phyloP scores from a whole-genome alignment of 2,888 invertebrate species.

The Artemia sp. region DNA sequence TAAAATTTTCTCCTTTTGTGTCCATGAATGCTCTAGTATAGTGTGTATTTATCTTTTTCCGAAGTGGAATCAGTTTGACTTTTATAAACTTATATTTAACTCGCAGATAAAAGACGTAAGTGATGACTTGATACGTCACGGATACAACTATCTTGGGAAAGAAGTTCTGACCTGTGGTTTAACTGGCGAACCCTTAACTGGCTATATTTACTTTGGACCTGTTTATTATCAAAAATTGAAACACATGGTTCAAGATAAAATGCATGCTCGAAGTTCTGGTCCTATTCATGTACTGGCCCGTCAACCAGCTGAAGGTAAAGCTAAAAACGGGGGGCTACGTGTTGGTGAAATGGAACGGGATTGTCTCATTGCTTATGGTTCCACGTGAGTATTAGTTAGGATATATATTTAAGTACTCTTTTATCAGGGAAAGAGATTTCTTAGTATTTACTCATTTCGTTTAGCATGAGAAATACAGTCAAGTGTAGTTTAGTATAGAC shows the following conservation, averaged over 20 bases:
- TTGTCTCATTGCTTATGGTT: slow-evolving; percentile 8
- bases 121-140: slow-evolving; percentile 65
- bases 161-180: slow-evolving; percentile 91
- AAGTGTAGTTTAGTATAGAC: no score
- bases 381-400: neutral
- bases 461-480: no score
- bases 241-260: slow-evolving; percentile 14
- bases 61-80: neutral
- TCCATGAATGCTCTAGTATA: neutral
- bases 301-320: slow-evolving; percentile 1
- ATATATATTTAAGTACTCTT: no score
- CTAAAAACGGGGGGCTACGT: neutral
- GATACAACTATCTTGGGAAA: slow-evolving; percentile 91
- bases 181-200: slow-evolving; percentile 85
- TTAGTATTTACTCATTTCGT: no score
- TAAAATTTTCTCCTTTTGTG: no score
- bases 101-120: slow-evolving; percentile 62
- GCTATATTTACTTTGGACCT: slow-evolving; percentile 94
- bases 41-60: no score
- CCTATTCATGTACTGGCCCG: neutral
- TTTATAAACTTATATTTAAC: slow-evolving; percentile 4
- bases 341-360: slow-evolving; percentile 9
- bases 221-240: slow-evolving; percentile 36
- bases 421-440: no score
- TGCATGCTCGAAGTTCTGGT: slow-evolving; percentile 13